Base-by-base conservation (phyloP, 2,797 vertebrate species). In the Myotis pilosus region DNA sequence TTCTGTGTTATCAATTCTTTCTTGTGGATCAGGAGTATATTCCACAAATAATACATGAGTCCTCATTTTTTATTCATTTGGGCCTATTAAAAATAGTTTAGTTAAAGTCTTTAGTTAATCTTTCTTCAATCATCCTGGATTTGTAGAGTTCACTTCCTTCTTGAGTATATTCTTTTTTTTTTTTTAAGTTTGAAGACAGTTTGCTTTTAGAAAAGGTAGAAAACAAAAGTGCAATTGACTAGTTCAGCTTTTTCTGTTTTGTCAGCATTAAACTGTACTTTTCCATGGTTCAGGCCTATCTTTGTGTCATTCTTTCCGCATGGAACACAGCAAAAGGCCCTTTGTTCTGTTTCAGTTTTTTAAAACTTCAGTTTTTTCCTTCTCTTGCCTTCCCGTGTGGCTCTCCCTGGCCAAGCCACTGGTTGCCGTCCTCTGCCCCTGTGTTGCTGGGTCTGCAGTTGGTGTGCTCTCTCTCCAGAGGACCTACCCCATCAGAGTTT, bases 281-380 rank as follows among this genome's bases (percentile, higher is more conserved):
- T 64, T 16, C 33, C 66, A 12, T 87, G 47, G 25, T 66, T 44
- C 15, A 81, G 41, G 33, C 41, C 69, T 55, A 23, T 57, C 30
- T 87, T 33, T 47, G 8, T 41, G 33, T 85, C 12, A 55, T 91
- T 78, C 55, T 87, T 62, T 80, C 41, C 44, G 19, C 44, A 53
- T 75, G 10, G 74, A 92, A 82, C 41, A 33, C 44, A 74, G 60
- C 81, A 83, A 6, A 33, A 62, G 49, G 19, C 20, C 28, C 41
- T 93, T 81, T 51, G n/a, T 89, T 91, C 44, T 85, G 15, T 28
- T 64, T 81, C 30, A 92, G 49, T 62, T 66, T 87, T 81, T 71
- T 72, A 30, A 89, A 87, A 20, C n/a, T 33, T 79, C 6, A 1
- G 6, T 9, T 66, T 49, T 89, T 89, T 55, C 23, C 25, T 62